Evolutionary conservation across 2,888 invertebrate species (phyloP), one percentile per base, ranked within the genome.

Genomic region (Zaprionus obscuricornis): DNA sequence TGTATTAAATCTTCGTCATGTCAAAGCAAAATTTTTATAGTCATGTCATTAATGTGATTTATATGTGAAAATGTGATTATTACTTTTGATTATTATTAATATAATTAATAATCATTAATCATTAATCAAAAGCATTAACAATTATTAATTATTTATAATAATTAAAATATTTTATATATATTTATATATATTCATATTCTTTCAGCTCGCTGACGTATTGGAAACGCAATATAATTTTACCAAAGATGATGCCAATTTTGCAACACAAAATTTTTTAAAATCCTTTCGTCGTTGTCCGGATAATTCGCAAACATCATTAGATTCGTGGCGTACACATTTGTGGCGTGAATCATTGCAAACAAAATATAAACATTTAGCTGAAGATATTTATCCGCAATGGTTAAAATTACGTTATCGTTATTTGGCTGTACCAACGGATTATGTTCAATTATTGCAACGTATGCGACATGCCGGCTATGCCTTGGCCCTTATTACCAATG

Each of bases 401-500:
- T 91, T 96, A 77, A 92, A 93, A 77, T 91, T 96, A 76, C 94
- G 96, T 84, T 96, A 96, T 91, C 93, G 94, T 74, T 94, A 94
- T 90, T 91, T 96, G 89, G 92, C 93, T 66, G 90, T 95, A 72
- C 91, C 93, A 13, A 91, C 93, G 46, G 95, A 95, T 73, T 93
- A 95, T 60, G 91, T 93, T 76, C 92, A 92, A 65, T 92, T 96
- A 83, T 91, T 97, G 65, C 92, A 92, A 81, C 92, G 93, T 54
- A 91, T 96, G 78, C 93, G 94, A 83, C 92, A 93, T 89, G 93
- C 94, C 87, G 81, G 87, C 39, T 96, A 95, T 89, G 92, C 94
- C 74, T 91, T 96, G 78, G 96, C 94, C 73, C 91, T 97, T 81
- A 95, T 96, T 87, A 96, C 96, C 75, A 97, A 97, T 90, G 96